Evolutionary conservation across 2,888 invertebrate genomes (phyloP).

Genomic region (Limnephilus rhombicus): DNA sequence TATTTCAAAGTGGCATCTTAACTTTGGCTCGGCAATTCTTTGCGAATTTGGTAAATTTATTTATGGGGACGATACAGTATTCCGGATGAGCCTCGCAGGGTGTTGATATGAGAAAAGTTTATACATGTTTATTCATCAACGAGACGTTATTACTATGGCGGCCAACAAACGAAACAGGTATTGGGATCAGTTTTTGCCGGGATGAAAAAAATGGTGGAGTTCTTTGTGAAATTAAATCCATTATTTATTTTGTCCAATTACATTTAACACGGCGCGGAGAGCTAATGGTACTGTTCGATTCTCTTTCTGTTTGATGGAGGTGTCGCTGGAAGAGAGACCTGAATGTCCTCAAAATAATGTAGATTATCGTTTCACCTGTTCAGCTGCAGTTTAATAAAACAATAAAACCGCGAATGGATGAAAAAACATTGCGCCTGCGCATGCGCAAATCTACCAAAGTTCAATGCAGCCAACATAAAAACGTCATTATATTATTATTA

Average conservation of each 20-base stretch:
- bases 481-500: no score
- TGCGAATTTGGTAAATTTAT: slow-evolving; percentile 46
- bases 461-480: no score
- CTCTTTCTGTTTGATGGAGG: not conserved
- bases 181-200: slow-evolving; percentile 32
- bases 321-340: slow-evolving; percentile 1
- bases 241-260: slow-evolving; percentile 58
- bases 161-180: slow-evolving; percentile 6
- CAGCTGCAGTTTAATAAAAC: not conserved
- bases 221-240: slow-evolving; percentile 43
- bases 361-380: not conserved
- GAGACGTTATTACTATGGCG: slow-evolving; percentile 24
- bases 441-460: no score
- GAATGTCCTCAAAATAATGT: not conserved
- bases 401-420: not conserved
- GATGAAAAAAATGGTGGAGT: slow-evolving; percentile 12
- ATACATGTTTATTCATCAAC: slow-evolving; percentile 35
- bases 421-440: no score
- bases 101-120: slow-evolving; percentile 24
- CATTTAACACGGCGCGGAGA: slow-evolving; percentile 53
- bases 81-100: not conserved
- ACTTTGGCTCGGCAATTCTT: slow-evolving; percentile 29
- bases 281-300: not conserved
- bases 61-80: slow-evolving; percentile 14
- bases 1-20: slow-evolving; percentile 39